Conservation (phyloP, 2,888 invertebrate genomes). For the Diplazon laetatorius region DNA sequence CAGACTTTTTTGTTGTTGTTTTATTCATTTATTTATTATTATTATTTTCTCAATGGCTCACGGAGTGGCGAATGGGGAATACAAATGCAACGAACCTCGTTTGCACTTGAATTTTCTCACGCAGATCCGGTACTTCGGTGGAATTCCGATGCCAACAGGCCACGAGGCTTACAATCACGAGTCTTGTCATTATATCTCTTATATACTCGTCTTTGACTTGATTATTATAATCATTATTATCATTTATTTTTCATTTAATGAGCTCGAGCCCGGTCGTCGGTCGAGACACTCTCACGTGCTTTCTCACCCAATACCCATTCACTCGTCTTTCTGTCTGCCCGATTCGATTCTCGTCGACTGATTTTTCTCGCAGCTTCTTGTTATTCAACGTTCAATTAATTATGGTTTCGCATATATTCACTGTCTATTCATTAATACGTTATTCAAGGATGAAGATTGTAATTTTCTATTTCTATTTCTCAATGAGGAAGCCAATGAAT, state of each 20-base stretch:
- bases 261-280: slow-evolving; percentile 18
- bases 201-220: slow-evolving; percentile 12
- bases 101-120: slow-evolving; percentile 1
- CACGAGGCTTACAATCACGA: slow-evolving; percentile 29
- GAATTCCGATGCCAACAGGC: background rate
- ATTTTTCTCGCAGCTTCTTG: no score
- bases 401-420: no score
- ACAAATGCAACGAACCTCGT: slow-evolving; percentile 1
- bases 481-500: no score
- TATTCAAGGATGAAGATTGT: no score
- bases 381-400: no score
- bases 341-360: background rate
- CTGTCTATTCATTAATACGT: no score
- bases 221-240: slow-evolving; percentile 14
- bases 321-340: background rate
- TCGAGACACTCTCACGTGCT: background rate
- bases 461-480: no score
- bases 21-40: no score
- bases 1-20: slow-evolving; percentile 8
- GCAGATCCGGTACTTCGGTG: slow-evolving; percentile 9
- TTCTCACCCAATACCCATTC: background rate
- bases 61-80: slow-evolving; percentile 7
- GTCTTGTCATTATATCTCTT: slow-evolving; percentile 38
- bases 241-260: slow-evolving; percentile 44
- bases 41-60: background rate